A percentile compares a stretch with the other conserved stretches of the same genome.
phyloP scores from a whole-genome alignment of 2,113 vertebrate species.

The Hystrix brachyura region DNA sequence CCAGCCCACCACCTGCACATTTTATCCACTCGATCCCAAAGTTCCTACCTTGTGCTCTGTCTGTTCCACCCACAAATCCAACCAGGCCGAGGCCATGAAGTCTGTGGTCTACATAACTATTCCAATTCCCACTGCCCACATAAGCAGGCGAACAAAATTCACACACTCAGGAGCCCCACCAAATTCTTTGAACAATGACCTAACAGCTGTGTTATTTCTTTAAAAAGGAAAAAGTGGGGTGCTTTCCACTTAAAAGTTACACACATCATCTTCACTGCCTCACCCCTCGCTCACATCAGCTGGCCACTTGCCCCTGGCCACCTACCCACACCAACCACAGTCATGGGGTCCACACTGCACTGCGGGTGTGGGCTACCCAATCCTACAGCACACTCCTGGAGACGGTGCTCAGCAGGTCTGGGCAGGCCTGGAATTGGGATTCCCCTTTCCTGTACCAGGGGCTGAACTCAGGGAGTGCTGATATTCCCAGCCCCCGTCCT shows the following conservation, averaged over 20 bases:
- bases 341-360: rapidly evolving
- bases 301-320: background rate
- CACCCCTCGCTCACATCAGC: rapidly evolving
- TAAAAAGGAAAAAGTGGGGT: background rate
- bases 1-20: background rate
- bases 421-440: background rate
- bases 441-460: background rate
- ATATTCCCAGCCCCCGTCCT: background rate
- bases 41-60: background rate
- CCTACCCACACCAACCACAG: background rate
- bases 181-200: background rate
- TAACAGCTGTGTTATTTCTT: background rate
- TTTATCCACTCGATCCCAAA: background rate
- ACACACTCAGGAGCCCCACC: background rate
- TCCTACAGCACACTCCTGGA: background rate
- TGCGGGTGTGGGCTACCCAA: rapidly evolving
- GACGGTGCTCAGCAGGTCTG: background rate
- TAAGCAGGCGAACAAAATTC: background rate
- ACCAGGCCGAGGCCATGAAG: background rate
- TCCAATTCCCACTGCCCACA: background rate
- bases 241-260: background rate
- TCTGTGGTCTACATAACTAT: background rate
- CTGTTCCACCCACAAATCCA: background rate
- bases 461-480: background rate
- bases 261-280: background rate